These are phyloP conservation scores for Drosophila borborema DNA, from an alignment of 2,888 invertebrate genomes.

Conservation along the genomic window DNA sequence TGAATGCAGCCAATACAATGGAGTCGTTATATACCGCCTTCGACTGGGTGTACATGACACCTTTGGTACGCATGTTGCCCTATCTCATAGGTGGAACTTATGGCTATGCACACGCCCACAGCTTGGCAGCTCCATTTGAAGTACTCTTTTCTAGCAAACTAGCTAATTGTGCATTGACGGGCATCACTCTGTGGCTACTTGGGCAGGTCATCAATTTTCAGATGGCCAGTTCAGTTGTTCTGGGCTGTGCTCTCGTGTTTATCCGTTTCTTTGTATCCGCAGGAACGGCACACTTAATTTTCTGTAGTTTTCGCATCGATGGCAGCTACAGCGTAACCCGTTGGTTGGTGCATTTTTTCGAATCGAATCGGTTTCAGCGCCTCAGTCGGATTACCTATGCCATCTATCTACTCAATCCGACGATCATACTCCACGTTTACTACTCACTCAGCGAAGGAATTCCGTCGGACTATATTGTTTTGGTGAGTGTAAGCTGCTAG, in stretches of 20 bases:
- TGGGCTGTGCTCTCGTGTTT: background rate
- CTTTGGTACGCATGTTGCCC: conserved; percentile 26
- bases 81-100: conserved; percentile 48
- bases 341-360: conserved; percentile 31
- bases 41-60: conserved; percentile 33
- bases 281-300: conserved; percentile 28
- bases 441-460: conserved; percentile 29
- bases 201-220: background rate
- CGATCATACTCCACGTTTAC: conserved; percentile 35
- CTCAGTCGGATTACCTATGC: conserved; percentile 45
- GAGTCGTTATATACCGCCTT: conserved; percentile 9
- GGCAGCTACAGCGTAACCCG: conserved; percentile 2
- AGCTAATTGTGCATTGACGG: background rate
- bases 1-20: background rate
- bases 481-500: conserved; percentile 31
- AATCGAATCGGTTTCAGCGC: conserved; percentile 33
- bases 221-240: background rate
- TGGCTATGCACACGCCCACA: conserved; percentile 25
- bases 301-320: conserved; percentile 12
- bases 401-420: conserved; percentile 53
- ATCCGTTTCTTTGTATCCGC: conserved; percentile 10
- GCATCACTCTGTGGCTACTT: background rate
- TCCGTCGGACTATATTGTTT: conserved; percentile 22
- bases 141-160: background rate
- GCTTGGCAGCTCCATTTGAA: conserved; percentile 18